These are phyloP conservation scores for Diglossa brunneiventris DNA, from an alignment of 2,113 vertebrate species.

Conservation along the genomic window DNA sequence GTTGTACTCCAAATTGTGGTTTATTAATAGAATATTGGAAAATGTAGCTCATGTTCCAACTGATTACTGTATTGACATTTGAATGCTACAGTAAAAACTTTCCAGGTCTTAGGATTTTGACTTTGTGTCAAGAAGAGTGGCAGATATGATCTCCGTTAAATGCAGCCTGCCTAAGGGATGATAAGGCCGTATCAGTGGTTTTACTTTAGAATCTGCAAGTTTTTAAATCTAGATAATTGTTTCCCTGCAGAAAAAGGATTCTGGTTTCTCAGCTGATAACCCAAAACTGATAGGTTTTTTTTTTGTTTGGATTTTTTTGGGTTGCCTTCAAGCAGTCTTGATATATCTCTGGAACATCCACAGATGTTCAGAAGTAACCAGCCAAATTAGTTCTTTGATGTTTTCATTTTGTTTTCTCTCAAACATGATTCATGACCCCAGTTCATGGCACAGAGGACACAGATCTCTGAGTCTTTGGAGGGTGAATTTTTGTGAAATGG, in stretches of 20 bases:
- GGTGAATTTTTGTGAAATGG: background rate
- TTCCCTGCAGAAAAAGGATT: background rate
- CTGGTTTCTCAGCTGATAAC: background rate
- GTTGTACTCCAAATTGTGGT: background rate
- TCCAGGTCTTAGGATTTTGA: background rate
- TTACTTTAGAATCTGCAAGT: background rate
- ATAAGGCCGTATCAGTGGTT: background rate
- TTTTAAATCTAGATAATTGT: background rate
- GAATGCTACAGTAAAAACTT: background rate
- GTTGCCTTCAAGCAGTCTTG: background rate
- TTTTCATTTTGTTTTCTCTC: background rate
- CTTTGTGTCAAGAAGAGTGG: background rate
- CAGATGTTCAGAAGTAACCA: background rate
- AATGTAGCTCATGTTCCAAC: background rate
- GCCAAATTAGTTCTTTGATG: background rate
- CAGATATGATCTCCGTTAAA: background rate
- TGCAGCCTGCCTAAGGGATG: background rate
- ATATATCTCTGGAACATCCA: background rate
- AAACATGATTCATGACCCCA: background rate
- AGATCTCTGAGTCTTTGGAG: background rate
- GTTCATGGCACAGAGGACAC: background rate
- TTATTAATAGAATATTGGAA: background rate
- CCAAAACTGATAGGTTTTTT: accelerated
- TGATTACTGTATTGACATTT: background rate
- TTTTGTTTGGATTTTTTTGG: background rate